phyloP scores from a whole-genome alignment of 1,140 invertebrate genomes.

The Drosophila pachea region DNA sequence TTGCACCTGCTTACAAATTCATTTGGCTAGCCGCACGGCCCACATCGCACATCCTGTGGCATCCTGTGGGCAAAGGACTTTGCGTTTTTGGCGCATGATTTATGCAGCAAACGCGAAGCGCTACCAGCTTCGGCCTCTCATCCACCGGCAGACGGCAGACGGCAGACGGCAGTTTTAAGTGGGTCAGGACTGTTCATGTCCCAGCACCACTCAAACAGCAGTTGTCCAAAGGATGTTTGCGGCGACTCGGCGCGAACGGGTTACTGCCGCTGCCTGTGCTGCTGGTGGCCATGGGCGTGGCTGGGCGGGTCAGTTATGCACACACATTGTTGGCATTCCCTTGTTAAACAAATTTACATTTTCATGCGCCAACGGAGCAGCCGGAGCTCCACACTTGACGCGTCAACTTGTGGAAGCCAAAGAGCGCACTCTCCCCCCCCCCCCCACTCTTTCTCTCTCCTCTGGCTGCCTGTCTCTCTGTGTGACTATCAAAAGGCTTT shows the following conservation, averaged over 20 bases:
- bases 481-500: conserved; percentile 1
- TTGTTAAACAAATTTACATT: conserved; percentile 31
- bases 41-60: conserved; percentile 17
- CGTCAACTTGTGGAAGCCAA: too few relatives aligned
- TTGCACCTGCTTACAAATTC: conserved; percentile 76
- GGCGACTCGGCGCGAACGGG: background rate
- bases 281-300: conserved; percentile 2
- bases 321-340: conserved; percentile 18
- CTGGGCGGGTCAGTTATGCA: conserved; percentile 19
- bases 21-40: conserved; percentile 47
- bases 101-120: conserved; percentile 55
- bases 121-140: background rate
- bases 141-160: background rate
- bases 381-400: background rate
- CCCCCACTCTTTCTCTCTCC: too few relatives aligned
- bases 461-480: too few relatives aligned
- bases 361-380: conserved; percentile 11
- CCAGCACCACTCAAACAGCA: conserved; percentile 9
- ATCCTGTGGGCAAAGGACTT: conserved; percentile 50
- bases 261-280: too few relatives aligned
- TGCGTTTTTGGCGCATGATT: conserved; percentile 72
- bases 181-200: conserved; percentile 50
- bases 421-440: too few relatives aligned
- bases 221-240: conserved; percentile 12
- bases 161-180: conserved; percentile 37